phyloP scores from a whole-genome alignment of 2,797 vertebrate genomes.

The Rallus crepitans region DNA sequence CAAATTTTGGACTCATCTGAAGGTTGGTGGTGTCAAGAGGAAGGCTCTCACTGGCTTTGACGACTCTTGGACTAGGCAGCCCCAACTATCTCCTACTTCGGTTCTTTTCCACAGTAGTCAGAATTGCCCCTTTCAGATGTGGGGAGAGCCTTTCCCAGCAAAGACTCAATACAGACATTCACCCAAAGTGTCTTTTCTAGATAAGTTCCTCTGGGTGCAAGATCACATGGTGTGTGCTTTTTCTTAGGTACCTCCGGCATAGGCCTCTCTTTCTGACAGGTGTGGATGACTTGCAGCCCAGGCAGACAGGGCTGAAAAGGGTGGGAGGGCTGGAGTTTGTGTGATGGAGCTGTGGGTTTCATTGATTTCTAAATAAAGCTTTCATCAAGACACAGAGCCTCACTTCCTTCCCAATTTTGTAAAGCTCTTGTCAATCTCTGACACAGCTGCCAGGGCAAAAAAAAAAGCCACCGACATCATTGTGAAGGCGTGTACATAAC shows the following conservation, averaged over 20 bases:
- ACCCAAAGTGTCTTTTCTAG: neutral
- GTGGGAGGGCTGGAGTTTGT: neutral
- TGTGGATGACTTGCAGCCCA: neutral
- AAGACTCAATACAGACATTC: neutral
- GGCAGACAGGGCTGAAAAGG: neutral
- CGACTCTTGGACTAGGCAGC: neutral
- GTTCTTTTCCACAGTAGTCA: neutral
- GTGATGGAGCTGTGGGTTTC: slow-evolving; percentile 1
- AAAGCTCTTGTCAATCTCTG: slow-evolving; percentile 41
- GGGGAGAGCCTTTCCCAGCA: neutral
- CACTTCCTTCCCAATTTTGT: slow-evolving; percentile 10
- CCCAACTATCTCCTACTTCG: neutral
- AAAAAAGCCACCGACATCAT: neutral
- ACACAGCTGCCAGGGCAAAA: neutral
- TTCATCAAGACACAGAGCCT: slow-evolving; percentile 4
- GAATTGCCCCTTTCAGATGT: neutral
- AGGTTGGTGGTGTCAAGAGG: neutral
- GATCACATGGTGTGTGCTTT: neutral
- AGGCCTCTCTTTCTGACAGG: neutral
- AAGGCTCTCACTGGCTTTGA: neutral
- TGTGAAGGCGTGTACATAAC: neutral
- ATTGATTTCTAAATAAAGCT: slow-evolving; percentile 48
- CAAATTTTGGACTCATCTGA: neutral
- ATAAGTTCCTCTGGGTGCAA: neutral
- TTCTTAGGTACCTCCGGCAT: neutral